Base-by-base conservation (phyloP, 2,113 vertebrate genomes). In the Leptobrachium ailaonicum region DNA sequence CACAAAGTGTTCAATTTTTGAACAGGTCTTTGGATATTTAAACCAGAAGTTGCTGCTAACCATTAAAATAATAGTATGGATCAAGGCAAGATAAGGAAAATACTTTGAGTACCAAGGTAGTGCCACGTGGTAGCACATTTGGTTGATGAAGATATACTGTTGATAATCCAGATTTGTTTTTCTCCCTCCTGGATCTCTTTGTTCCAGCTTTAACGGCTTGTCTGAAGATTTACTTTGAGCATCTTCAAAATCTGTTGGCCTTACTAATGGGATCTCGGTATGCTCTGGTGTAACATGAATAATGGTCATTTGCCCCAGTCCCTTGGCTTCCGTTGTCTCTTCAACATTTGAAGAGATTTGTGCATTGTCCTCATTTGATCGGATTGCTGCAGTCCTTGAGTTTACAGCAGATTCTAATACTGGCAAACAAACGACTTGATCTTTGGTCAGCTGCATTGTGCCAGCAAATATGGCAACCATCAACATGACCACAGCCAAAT, bases 11-110 rank as follows among this genome's bases (percentile, higher is more conserved):
- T 99, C 98, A 3, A 99, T 95, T 90, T 99, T 99, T 71, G 98
- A 99, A 85, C 98, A 98, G 0, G 98, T 99, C 90, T 98, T 98
- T 83, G 98, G 98, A 85, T 99, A 99, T 83, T 99, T 99, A 90
- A 99, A 98, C 98, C 98, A 99, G 89, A 99, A 99, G 87, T 99
- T 99, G 90, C 98, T 98, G 82, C 98, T 99, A 84, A 99, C 96
- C 96, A 99, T 99, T 71, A 99, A 91, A 83, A 99, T 95, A 66
- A 99, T 96, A 44, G 98, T 99, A 86, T 99, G 98, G 77, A 99
- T 98, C 41, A 99, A 95, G 83, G 97, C 98, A 62, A 99, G 95
- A 86, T 99, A 99, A 0, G 98, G 98, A 84, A 99, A 99, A 89
- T 99, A 99, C 85, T 99, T 99, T 0, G 98, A 99, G 87, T 98